Base-by-base conservation (phyloP, 2,888 invertebrate genomes). In the Torymus tubicola region DNA sequence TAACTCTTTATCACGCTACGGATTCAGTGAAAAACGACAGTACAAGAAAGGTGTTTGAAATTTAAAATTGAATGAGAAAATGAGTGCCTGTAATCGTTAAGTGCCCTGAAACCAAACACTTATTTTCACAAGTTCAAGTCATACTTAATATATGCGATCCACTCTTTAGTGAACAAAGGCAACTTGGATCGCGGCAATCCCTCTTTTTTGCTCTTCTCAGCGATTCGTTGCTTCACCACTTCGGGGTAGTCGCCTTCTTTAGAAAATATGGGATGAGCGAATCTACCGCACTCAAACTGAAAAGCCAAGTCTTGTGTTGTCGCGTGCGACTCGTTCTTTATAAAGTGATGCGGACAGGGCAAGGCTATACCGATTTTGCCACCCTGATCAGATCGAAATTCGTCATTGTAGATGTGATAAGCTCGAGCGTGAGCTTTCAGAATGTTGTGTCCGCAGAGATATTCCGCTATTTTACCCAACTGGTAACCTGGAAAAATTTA, bases 391-490 rank as follows among this genome's bases (percentile, higher is more conserved):
- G 91, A 89, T 78, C 93, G 92, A 87, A 93, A 95, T 74, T 93
- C 90, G 11, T 92, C 89, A 55, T 94, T 91, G 84, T 93, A 94
- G 86, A 94, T 91, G 85, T 93, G 94, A 83, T 94, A 94, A 18
- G 92, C 94, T 86, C 92, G 93, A 0, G 94, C 94, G 86, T 96
- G 96, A 0, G 96, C 94, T 87, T 94, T 93, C 21, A 96, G 90
- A 79, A 95, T 91, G 86, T 95, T 95, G 86, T 95, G 95, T 0
- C 93, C 93, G 83, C 94, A 95, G 0, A 94, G 91, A 87, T 96
- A 96, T 81, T 93, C 78, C 0, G 58, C 81, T 10, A 77, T 91
- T 5, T 94, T 94, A 2, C 93, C 85, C 0, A 85, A 2, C 1
- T n/a, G 21, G 16, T 83, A 82, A 16, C 77, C 63, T 78, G 55